Base-by-base conservation (phyloP, 2,797 vertebrate species). In the Sebastes cheni region DNA sequence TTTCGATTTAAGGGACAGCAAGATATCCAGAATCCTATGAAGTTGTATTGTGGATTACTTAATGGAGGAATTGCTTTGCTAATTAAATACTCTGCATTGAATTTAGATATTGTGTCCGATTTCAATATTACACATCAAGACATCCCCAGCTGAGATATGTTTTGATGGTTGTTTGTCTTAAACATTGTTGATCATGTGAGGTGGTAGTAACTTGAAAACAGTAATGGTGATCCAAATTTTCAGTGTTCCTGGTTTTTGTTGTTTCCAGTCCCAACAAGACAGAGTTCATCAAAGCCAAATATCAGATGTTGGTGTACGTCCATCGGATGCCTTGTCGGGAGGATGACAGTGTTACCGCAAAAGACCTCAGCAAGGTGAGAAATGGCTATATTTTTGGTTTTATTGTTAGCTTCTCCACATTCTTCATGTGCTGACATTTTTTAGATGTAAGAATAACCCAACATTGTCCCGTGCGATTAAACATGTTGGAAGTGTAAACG, bases 271-370 rank as follows among this genome's bases (percentile, higher is more conserved):
- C 98, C 77, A 99, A 98, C 93, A 99, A 99, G 91, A 98, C 98
- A 0, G 98, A 99, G 86, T 99, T 99, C 94, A 99, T 99, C 87
- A 96, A 98, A 92, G 97, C 98, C 61, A 99, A 99, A 89, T 99
- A 99, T 91, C 98, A 99, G 82, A 99, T 99, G 99, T 84, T 99
- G 79, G 98, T 98, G 0, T 99, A 97, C 18, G 99, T 99, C 16
- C 98, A 99, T 88, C 97, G 97, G 75, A 95, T 99, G 96, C 99
- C 99, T 0, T 99, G 99, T 91, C 96, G 99, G 6, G 99, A 99
- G 39, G 99, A 99, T 0, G 98, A 99, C 81, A 99, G 97, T 3
- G 97, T 98, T 36, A 98, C 97, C 7, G 96, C 99, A 86, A 99
- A 99, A 94, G 99, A 99, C 90, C 97, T 99, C 77, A 99, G 99